These are phyloP conservation scores for Euclidia mi DNA, from an alignment of 2,888 invertebrate genomes.

Conservation along the genomic window DNA sequence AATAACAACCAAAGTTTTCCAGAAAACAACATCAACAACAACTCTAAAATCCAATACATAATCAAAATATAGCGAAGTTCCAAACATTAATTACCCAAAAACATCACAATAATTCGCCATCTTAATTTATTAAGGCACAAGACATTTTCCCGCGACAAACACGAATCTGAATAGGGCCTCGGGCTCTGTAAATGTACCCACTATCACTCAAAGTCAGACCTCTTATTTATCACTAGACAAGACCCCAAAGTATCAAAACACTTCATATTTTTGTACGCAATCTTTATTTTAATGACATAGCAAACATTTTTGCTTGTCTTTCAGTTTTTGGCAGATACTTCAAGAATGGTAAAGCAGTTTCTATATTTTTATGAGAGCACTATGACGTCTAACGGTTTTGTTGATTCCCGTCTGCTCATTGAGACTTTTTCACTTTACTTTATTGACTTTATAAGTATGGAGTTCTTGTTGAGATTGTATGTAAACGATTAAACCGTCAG, in stretches of 20 bases:
- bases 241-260: slow-evolving; percentile 20
- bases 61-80: slow-evolving; percentile 16
- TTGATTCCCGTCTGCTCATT: slow-evolving; percentile 51
- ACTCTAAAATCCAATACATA: slow-evolving; percentile 16
- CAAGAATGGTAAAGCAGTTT: slow-evolving; percentile 32
- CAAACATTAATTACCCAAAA: slow-evolving; percentile 58
- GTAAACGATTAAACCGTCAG: no score
- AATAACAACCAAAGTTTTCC: not conserved
- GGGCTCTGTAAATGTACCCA: no score
- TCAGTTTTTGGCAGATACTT: not conserved
- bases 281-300: slow-evolving; percentile 23
- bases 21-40: slow-evolving; percentile 4
- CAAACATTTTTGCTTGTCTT: slow-evolving; percentile 15
- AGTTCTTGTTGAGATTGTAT: no score
- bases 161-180: no score
- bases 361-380: slow-evolving; percentile 57
- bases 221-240: no score
- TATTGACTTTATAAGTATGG: no score
- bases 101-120: slow-evolving; percentile 59
- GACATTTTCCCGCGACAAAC: slow-evolving; percentile 73
- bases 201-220: no score
- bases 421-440: no score
- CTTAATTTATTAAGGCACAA: slow-evolving; percentile 65
- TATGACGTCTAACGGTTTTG: slow-evolving; percentile 54
- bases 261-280: slow-evolving; percentile 10